A percentile compares a stretch with the other conserved stretches of the same genome.
Evolutionary conservation across 2,797 vertebrate species (phyloP).

Genomic region (Glossophaga mutica): DNA sequence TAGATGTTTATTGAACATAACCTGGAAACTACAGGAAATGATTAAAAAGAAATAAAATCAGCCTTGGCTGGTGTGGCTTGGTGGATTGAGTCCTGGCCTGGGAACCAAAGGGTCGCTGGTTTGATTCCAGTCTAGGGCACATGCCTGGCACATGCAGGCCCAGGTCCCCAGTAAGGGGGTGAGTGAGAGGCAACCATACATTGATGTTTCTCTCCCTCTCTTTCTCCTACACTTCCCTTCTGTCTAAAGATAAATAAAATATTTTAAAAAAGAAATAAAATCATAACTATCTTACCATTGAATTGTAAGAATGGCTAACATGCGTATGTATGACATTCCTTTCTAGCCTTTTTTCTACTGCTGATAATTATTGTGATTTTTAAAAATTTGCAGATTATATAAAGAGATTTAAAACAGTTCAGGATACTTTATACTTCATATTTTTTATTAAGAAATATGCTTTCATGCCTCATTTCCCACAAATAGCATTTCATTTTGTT

Average conservation of each 20-base stretch:
- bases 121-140: no score
- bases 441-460: slow-evolving; percentile 13
- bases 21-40: background rate
- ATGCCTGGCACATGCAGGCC: no score
- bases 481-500: slow-evolving; percentile 39
- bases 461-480: slow-evolving; percentile 20
- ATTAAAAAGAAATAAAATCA: slow-evolving; percentile 17
- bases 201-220: no score
- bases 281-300: background rate
- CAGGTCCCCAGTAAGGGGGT: no score
- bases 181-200: no score
- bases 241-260: no score
- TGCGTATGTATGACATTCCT: background rate
- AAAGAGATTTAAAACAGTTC: slow-evolving; percentile 10
- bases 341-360: slow-evolving; percentile 33
- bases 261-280: background rate
- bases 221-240: no score
- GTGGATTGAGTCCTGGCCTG: no score
- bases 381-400: background rate
- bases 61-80: no score
- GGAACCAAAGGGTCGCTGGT: no score
- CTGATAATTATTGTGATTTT: background rate
- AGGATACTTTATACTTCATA: slow-evolving; percentile 16
- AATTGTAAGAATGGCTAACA: background rate
- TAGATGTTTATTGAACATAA: slow-evolving; percentile 6